Evolutionary conservation across 2,113 vertebrate genomes (phyloP), one percentile per base, ranked within the genome.

Genomic region (Ceyx cyanopectus): DNA sequence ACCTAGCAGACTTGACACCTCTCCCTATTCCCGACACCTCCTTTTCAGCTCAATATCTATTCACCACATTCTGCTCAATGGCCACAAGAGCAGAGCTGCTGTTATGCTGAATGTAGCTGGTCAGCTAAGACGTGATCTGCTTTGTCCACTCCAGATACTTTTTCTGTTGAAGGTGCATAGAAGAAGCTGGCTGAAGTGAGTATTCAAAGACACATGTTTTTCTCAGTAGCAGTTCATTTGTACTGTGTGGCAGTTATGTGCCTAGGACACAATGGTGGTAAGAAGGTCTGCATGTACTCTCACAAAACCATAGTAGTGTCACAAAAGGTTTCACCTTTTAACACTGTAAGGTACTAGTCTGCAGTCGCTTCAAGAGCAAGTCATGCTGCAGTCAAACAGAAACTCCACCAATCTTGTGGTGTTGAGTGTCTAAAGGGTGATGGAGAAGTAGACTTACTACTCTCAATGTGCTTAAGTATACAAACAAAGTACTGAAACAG

Each of bases 401-500:
- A 85, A 32, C 32, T 32, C 32, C 32, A 32, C 32, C 32, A 32
- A 27, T n/a, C 23, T 34, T 60, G 13, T 5, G 12, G 29, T 26
- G 26, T 19, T 80, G 16, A 37, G 26, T 50, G 37, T 37, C 46
- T 80, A 80, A 45, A 72, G 29, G 77, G n/a, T 72, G 12, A 81
- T n/a, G 14, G 20, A 26, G 58, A 79, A 87, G 46, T 1, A 73
- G 27, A 51, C 17, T 66, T 62, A 6, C 1, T 53, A 68, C 7
- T 45, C 45, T 24, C 7, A 51, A 7, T 50, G 30, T 37, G 37
- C 20, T 46, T 51, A 63, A 66, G 53, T 57, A 78, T 14, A 23
- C 17, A 51, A 66, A 4, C 12, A 62, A 58, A 81, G 45, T 91
- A 94, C 48, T 86, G 62, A 91, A 79, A 81, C 30, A n/a, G 32